These are phyloP conservation scores for Amblyraja radiata DNA, from an alignment of 2,797 vertebrate genomes.

Conservation along the genomic window DNA sequence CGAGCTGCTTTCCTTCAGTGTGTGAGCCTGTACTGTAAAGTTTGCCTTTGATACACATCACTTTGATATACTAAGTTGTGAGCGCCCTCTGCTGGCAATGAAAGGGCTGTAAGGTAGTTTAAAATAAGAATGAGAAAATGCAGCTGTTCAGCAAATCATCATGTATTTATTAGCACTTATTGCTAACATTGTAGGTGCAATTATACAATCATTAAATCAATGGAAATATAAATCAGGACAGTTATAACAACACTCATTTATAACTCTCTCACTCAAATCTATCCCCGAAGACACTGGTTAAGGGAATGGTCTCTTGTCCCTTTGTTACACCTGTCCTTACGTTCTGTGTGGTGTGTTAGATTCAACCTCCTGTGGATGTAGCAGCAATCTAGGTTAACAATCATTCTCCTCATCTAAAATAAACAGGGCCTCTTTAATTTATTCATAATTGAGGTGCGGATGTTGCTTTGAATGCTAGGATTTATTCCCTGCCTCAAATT, in stretches of 20 bases:
- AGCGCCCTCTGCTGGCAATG: neutral
- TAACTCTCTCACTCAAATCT: neutral
- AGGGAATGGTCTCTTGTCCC: too few species aligned
- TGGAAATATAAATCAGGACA: neutral
- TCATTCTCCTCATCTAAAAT: neutral
- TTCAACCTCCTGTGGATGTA: neutral
- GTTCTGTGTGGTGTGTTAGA: too few species aligned
- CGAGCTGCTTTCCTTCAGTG: neutral
- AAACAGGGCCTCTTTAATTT: neutral
- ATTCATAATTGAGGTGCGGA: too few species aligned
- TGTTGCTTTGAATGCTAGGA: too few species aligned
- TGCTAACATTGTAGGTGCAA: neutral
- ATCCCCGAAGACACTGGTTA: neutral
- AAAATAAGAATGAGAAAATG: neutral
- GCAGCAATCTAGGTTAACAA: neutral
- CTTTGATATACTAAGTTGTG: neutral
- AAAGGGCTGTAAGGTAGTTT: neutral
- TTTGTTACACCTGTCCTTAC: neutral
- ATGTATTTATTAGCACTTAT: neutral
- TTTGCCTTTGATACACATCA: neutral
- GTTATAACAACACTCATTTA: neutral
- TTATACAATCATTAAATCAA: neutral
- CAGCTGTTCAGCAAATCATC: neutral
- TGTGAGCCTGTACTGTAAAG: neutral
- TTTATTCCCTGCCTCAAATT: too few species aligned